Evolutionary conservation across 92 coral and sea anemone species (phyloP), one percentile per base, ranked within the genome.

Genomic region (Isaurus tuberculatus): DNA sequence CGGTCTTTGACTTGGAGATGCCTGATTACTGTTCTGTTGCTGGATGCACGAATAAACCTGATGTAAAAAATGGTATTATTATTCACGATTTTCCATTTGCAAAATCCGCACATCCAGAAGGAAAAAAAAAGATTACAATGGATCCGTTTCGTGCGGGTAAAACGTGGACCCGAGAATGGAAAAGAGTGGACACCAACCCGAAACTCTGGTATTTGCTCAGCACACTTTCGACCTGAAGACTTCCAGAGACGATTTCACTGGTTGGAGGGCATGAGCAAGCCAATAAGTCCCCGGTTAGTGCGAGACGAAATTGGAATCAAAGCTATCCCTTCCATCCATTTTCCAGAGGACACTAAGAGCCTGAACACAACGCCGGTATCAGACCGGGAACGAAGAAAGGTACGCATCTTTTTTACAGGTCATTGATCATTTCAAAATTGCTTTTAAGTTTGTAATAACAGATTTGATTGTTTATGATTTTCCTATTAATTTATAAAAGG

Each of bases 41-140:
- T 2, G 79, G 79, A 2, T 72, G 79, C 10, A 25, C 9, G 19
- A 72, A 46, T 13, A 17, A 25, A 4, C 48, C 29, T 19, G 42
- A 73, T 31, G 26, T 73, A 16, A n/a, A 58, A 46, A 73, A 73
- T 46, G 79, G 64, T 11, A 73, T 27, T 43, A 26, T 49, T 13
- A 29, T 46, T 30, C 79, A 73, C 25, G 4, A 31, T 6, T 73
- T 73, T 15, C 64, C 64, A 26, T 48, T 73, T 73, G 5, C 2
- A 27, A 73, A 73, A 13, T 27, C 28, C 11, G 4, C 19, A 22
- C 60, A 29, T 7, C 79, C 64, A 7, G 26, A 72, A 46, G 42
- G 33, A 5, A 72, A 72, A 31, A 34, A 14, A 6, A 40, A 5
- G 74, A 34, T 4, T 16, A 27, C 74, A 69, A 5, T 69, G 17